phyloP scores from a whole-genome alignment of 2,797 vertebrate genomes.

The Tadarida brasiliensis region DNA sequence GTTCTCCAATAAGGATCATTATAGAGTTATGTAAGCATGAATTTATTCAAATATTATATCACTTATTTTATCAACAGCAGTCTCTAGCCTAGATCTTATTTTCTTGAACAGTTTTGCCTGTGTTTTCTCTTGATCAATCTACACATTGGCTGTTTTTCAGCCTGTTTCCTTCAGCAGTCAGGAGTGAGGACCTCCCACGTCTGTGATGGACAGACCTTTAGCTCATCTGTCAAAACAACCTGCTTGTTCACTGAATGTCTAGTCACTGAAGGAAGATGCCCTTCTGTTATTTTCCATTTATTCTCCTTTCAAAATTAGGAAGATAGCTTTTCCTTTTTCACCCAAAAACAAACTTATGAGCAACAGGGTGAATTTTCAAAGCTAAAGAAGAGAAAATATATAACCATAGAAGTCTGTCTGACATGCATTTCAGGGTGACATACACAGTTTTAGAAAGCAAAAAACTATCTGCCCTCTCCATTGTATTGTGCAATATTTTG shows the following conservation, averaged over 20 bases:
- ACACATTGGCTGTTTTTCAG: conserved; percentile 53
- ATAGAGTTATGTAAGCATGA: not conserved
- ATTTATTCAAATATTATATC: not conserved
- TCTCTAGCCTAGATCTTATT: not conserved
- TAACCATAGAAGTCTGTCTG: not conserved
- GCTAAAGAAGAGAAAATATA: not conserved
- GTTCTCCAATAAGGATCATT: not conserved
- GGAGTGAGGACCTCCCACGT: conserved; percentile 59
- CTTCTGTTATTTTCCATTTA: conserved; percentile 62
- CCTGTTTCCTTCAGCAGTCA: conserved; percentile 44
- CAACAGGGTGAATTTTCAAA: not conserved
- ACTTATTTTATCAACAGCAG: not conserved
- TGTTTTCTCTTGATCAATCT: conserved; percentile 45
- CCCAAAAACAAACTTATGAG: conserved; percentile 7
- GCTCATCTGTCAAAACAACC: conserved; percentile 74
- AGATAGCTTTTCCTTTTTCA: conserved; percentile 4
- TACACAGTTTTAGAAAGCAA: not conserved
- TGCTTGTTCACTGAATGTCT: conserved; percentile 67
- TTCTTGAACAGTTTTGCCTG: conserved; percentile 31
- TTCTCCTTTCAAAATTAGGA: conserved; percentile 55
- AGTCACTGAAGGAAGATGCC: conserved; percentile 68
- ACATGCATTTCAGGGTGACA: not conserved
- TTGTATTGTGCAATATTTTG: not conserved
- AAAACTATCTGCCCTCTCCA: not conserved
- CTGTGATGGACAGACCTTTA: conserved; percentile 70